Evolutionary conservation across 30 jellyfish, hydroid and myxozoan genomes (phyloP).

Genomic region (Turritopsis dohrnii): DNA sequence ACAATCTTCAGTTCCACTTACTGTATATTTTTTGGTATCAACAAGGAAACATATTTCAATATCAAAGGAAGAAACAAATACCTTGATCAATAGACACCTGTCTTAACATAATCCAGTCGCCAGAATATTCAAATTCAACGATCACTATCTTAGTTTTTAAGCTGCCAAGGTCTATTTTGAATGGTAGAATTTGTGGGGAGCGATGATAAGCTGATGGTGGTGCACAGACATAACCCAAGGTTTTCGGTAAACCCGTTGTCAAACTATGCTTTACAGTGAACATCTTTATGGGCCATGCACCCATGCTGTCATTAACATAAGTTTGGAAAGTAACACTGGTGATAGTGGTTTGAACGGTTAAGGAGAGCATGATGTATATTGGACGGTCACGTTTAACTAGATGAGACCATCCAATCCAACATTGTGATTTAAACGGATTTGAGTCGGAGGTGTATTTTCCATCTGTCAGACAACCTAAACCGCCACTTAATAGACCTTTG

Average conservation of each 20-base stretch:
- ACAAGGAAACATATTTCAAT: too few relatives aligned
- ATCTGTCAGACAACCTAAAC: slow-evolving; percentile 31
- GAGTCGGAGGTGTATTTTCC: neutral
- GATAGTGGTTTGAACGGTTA: slow-evolving; percentile 18
- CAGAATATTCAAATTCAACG: slow-evolving; percentile 27
- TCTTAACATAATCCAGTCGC: slow-evolving; percentile 36
- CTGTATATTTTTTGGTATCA: too few relatives aligned
- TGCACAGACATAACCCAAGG: slow-evolving; percentile 27
- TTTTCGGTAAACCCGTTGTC: neutral
- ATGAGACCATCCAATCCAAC: slow-evolving; percentile 35
- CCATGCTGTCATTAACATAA: slow-evolving; percentile 7
- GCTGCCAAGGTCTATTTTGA: slow-evolving; percentile 11
- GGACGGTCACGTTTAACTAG: neutral
- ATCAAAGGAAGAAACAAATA: neutral
- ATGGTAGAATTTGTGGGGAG: neutral
- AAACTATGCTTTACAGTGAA: neutral
- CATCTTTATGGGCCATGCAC: slow-evolving; percentile 16
- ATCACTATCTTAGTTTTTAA: neutral
- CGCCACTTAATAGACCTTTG: neutral
- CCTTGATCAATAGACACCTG: slow-evolving; percentile 29
- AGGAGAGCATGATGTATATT: slow-evolving; percentile 2
- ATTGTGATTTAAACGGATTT: slow-evolving; percentile 19
- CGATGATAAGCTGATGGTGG: slow-evolving; percentile 22
- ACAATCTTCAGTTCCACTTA: too few relatives aligned
- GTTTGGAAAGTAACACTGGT: neutral